Base-by-base conservation (phyloP, 2,888 invertebrate genomes). In the Pollenia labialis region DNA sequence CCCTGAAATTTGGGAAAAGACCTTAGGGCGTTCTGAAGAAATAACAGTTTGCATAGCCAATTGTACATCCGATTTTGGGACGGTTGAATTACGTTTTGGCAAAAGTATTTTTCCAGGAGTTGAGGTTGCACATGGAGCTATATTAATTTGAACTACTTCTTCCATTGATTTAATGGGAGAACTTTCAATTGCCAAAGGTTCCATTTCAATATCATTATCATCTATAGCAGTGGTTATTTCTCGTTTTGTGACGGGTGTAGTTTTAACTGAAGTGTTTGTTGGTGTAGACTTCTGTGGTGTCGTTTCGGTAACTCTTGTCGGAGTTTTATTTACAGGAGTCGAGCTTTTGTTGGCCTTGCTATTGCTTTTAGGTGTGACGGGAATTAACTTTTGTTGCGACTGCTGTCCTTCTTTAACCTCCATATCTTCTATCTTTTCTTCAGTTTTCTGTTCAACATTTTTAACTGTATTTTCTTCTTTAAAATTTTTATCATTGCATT, bases 1-100 rank as follows among this genome's bases (percentile, higher is more conserved):
- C 0, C 93, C 93, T 1, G 90, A 92, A 16, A 93, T 93, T 56
- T 91, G 90, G 8, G 91, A 89, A 68, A 90, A 91, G 6, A 81
- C 88, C 44, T 90, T 90, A 0, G 91, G 89, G 50, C 89, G 89
- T 62, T 90, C 90, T 16, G 91, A 91, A 9, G 91, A 90, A 46
- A 85, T 86, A 1, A 84, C 58, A 62, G 89, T 87, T 7, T 89
- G 79, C 44, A 77, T 76, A 16, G 90, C 88, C 50, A 89, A 76
- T 48, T 90, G 89, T 7, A 89, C 89, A 62, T 92, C 92, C 4
- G 89, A 89, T 82, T 85, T 88, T 42, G 89, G 58, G 44, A 44
- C 81, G 4, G 52, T 46, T 46, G 32, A 23, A 18, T 58, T 72
- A 71, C 72, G 85, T 69, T 85, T 86, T 32, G 76, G 52, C 42